phyloP scores from a whole-genome alignment of 2,113 vertebrate genomes.

The Ctenodactylus gundi region DNA sequence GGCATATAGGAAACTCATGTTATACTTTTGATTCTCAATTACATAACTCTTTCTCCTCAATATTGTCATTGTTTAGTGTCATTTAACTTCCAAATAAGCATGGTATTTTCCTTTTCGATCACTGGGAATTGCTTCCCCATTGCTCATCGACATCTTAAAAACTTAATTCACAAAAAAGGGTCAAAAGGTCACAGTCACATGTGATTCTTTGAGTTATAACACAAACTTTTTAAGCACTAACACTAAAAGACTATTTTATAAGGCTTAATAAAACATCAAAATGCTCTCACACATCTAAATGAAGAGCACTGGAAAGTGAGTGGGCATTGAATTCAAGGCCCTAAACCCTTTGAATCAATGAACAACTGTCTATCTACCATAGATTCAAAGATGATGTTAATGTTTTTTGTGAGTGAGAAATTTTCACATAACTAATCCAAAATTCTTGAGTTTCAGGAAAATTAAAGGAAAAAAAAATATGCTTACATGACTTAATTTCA shows the following conservation, averaged over 20 bases:
- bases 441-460: not conserved
- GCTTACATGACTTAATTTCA: not conserved
- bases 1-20: not conserved
- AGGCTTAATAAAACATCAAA: not conserved
- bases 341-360: not conserved
- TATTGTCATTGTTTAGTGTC: not conserved
- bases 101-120: not conserved
- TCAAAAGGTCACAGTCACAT: not conserved
- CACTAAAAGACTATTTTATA: not conserved
- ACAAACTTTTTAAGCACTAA: not conserved
- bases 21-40: not conserved
- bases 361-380: not conserved
- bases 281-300: not conserved
- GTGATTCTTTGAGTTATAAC: not conserved
- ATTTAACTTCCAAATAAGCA: constrained; percentile 4
- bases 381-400: not conserved
- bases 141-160: not conserved
- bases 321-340: not conserved
- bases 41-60: not conserved
- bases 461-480: not conserved
- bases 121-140: not conserved
- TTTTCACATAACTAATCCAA: not conserved
- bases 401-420: not conserved
- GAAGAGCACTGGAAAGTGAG: not conserved
- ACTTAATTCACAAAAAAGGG: not conserved